Evolutionary conservation across 2,113 vertebrate species (phyloP).

Genomic region (Thalassoma bifasciatum): DNA sequence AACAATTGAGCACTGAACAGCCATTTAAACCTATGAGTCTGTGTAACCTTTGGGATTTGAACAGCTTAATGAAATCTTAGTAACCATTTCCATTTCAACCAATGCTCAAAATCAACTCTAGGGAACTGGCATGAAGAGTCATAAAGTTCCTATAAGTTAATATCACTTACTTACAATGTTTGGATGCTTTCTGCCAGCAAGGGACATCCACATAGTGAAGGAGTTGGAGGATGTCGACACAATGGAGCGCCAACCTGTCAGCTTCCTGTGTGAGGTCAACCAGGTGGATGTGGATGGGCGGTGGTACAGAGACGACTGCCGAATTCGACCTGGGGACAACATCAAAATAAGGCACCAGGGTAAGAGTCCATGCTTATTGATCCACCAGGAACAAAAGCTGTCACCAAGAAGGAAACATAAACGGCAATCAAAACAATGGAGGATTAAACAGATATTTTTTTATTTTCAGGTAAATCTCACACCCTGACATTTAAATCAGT

Average conservation of each 20-base stretch:
- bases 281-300: constrained; percentile 90
- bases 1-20: no score
- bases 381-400: background rate
- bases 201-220: constrained; percentile 87
- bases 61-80: no score
- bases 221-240: constrained; percentile 89
- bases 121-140: no score
- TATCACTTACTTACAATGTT: constrained; percentile 15
- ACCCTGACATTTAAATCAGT: constrained; percentile 84
- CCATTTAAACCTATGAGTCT: no score
- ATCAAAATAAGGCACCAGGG: constrained; percentile 91
- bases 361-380: constrained; percentile 56
- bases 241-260: constrained; percentile 86
- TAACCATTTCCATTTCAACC: background rate
- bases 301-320: constrained; percentile 90
- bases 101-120: background rate
- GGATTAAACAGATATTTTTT: background rate
- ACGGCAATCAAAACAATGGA: background rate
- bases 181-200: constrained; percentile 79
- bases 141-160: background rate
- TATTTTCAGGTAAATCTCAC: constrained; percentile 85
- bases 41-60: no score
- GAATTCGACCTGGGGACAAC: constrained; percentile 87
- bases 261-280: constrained; percentile 91
- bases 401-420: background rate